Base-by-base conservation (phyloP, 1,140 invertebrate genomes). In the Cephus cinctus region DNA sequence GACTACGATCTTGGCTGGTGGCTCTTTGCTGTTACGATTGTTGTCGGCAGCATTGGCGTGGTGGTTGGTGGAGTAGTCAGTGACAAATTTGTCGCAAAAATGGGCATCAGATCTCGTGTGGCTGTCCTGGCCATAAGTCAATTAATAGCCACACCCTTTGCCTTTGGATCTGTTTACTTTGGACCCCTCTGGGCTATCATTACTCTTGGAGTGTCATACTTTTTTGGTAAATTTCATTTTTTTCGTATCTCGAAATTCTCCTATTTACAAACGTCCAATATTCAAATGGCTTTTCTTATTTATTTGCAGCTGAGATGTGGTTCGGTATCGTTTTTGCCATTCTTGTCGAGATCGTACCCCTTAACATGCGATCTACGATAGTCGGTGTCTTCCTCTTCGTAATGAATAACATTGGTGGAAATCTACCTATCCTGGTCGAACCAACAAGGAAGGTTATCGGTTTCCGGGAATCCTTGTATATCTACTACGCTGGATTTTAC, bases 341-440 rank as follows among this genome's bases (percentile, higher is more conserved):
- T 56, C 78, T 94, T 3, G 89, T 94, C 2, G 91, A 93, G 75
- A 88, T 94, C 49, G 90, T 93, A 5, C 90, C 90, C 1, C 48
- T 90, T 11, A 81, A 84, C 2, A 81, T 92, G 5, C 78, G 90
- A 25, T 92, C 90, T 8, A 91, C 89, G 3, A 87, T 88, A 1
- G 85, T 94, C 3, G 91, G 89, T 0, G 81, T 93, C 2, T 94
- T 92, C 61, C 76, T 94, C 2, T 94, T 94, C 68, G 86, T 93
- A 0, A 93, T 94, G 88, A 94, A 94, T 73, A 94, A 93, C 69
- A 83, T 93, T 47, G 91, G 90, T n/a, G 91, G 91, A n/a, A 93
- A 93, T 71, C 74, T 93, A 44, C 91, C 91, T 5, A 90, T 94
- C 59, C 73, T 92, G 0, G 89, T 94, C 1, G 90, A 92, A 69